Base-by-base conservation (phyloP, 1,140 invertebrate genomes). In the Venustaconcha ellipsiformis region DNA sequence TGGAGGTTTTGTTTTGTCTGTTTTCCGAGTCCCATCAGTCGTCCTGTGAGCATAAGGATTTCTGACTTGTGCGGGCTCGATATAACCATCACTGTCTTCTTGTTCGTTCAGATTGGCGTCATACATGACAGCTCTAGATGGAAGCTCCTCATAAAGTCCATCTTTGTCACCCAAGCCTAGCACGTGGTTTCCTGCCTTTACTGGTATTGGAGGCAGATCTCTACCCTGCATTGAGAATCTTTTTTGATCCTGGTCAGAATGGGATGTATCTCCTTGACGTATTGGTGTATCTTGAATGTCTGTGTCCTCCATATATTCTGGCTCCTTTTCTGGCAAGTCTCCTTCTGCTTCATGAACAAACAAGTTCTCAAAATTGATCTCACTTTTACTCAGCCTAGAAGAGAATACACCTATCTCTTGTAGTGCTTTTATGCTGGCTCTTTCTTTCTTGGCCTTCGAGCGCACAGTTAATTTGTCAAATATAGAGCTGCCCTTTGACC, bases 331-430 rank as follows among this genome's bases (percentile, higher is more conserved):
- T 20, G 66, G 3, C n/a, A 67, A 30, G 23, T 66, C 59, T 17
- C 69, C 48, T 26, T 67, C 23, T 1, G 20, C 37, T 60, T 57
- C 30, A 58, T 78, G 72, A 23, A 76, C 81, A 66, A 77, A 82
- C 59, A 86, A 82, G 57, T 84, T 83, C 15, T 87, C 83, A 70
- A 86, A 85, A 58, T 76, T 87, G n/a, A 86, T 71, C 59, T 83
- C 87, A 66, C 74, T 74, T 74, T 82, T 82, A 67, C 78, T 80
- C 14, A 88, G 70, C 48, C 85, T 72, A 18, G 83, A 86, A 0
- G 87, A 86, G 71, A 88, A 88, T 23, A 88, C 83, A 18, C 86
- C 85, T 57, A 85, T 84, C 11, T 81, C 78, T 66, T 83, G 80
- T 18, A 88, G 71, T 55, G 82, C 84, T 75, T 87, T 88, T 67